Percentiles rank a stretch among this genome's conserved stretches.
Evolutionary conservation across 2,113 vertebrate species (phyloP).

Genomic region (Myocastor coypus): DNA sequence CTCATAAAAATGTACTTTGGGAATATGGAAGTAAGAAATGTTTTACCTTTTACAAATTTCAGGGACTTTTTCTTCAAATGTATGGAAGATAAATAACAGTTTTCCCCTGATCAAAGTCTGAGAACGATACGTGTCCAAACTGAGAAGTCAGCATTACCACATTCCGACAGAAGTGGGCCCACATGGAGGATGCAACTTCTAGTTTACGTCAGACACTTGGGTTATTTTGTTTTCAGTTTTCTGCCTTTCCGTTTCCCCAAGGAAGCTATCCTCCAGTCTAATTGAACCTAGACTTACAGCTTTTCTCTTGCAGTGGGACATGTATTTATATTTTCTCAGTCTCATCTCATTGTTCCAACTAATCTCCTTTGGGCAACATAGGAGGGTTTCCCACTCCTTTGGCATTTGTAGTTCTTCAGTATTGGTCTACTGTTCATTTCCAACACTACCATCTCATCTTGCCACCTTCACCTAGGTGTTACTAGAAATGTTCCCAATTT

Average conservation of each 20-base stretch:
- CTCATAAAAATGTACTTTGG: constrained; percentile 13
- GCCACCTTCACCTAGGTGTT: constrained; percentile 52
- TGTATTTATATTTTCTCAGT: constrained; percentile 41
- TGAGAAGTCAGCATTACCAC: neutral
- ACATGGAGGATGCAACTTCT: neutral
- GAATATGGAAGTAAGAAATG: neutral
- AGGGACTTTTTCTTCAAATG: constrained; percentile 32
- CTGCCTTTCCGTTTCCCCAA: neutral
- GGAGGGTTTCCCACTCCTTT: constrained; percentile 26
- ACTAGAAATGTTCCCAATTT: constrained; percentile 43
- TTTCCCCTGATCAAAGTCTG: neutral
- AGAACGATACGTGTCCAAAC: constrained; percentile 40
- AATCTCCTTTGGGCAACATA: constrained; percentile 9
- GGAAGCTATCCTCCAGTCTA: neutral
- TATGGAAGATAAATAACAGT: constrained; percentile 30
- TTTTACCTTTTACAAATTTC: constrained; percentile 21
- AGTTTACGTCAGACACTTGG: neutral
- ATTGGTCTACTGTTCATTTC: neutral
- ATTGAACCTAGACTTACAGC: neutral
- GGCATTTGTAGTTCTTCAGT: neutral
- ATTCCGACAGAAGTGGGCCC: neutral
- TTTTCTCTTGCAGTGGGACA: constrained; percentile 18
- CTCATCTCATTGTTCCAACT: constrained; percentile 48
- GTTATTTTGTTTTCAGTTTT: neutral
- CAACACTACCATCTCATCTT: neutral